A percentile compares a stretch with the other conserved stretches of the same genome.
Conservation (phyloP, 2,797 vertebrate species). For the Gorsachius magnificus region DNA sequence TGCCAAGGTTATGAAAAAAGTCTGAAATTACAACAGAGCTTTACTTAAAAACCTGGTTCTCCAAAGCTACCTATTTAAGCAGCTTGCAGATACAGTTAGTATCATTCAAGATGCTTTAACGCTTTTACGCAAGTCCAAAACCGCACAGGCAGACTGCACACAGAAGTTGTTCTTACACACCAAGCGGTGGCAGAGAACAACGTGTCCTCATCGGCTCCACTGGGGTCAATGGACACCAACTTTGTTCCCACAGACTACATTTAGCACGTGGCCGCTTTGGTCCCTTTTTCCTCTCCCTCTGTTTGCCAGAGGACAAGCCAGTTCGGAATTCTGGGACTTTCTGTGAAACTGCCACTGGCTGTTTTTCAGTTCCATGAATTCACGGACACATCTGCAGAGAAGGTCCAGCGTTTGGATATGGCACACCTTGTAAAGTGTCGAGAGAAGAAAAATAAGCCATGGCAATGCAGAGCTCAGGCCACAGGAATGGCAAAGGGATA, state of each 20-base stretch:
- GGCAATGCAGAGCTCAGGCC: not conserved
- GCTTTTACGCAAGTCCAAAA: not conserved
- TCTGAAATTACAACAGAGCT: not conserved
- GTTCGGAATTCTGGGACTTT: not conserved
- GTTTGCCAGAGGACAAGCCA: not conserved
- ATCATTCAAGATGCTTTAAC: not conserved
- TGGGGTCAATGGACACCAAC: not conserved
- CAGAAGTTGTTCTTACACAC: not conserved
- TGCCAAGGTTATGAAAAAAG: not conserved
- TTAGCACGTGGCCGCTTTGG: rapidly evolving
- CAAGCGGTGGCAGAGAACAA: not conserved
- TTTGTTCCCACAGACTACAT: not conserved
- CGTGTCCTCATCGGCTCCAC: rapidly evolving
- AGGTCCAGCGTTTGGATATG: not conserved
- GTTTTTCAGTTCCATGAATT: not conserved
- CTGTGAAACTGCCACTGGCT: not conserved
- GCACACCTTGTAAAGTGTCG: not conserved
- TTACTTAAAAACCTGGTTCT: not conserved
- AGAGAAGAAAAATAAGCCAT: not conserved
- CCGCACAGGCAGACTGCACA: not conserved
- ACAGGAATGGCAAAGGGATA: not conserved
- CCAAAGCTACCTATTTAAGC: not conserved
- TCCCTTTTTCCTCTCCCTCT: not conserved
- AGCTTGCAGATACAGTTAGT: not conserved
- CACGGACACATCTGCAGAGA: not conserved